These are phyloP conservation scores for Exocentrus adspersus DNA, from an alignment of 2,888 invertebrate species.

Conservation along the genomic window DNA sequence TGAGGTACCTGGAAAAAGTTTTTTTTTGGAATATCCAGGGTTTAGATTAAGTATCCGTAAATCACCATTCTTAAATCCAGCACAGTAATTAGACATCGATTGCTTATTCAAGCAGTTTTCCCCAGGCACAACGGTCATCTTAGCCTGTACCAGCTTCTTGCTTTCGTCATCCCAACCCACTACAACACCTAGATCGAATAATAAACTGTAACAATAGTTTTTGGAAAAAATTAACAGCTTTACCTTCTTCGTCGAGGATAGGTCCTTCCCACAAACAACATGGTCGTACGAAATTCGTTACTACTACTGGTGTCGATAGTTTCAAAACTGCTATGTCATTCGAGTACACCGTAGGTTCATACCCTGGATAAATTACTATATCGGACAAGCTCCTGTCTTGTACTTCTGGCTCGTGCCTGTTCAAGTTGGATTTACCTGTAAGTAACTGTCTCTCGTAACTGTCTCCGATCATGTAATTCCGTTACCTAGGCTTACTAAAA, in stretches of 20 bases:
- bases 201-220: too few species aligned
- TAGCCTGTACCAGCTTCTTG: conserved; percentile 66
- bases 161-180: conserved; percentile 68
- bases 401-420: conserved; percentile 63
- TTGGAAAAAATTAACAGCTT: conserved; percentile 11
- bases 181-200: conserved; percentile 54
- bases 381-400: conserved; percentile 63
- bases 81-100: conserved; percentile 69
- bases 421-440: conserved; percentile 50
- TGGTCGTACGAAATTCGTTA: conserved; percentile 66
- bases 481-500: conserved; percentile 59
- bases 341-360: conserved; percentile 55
- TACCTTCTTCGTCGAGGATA: conserved; percentile 52
- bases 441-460: too few species aligned
- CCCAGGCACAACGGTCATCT: conserved; percentile 71
- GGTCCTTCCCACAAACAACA: conserved; percentile 68
- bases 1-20: conserved; percentile 57
- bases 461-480: too few species aligned
- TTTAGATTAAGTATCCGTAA: background rate
- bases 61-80: conserved; percentile 63
- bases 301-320: conserved; percentile 64
- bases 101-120: conserved; percentile 70
- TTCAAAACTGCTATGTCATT: conserved; percentile 69
- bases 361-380: conserved; percentile 62
- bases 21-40: background rate